Conservation (phyloP, 1,140 invertebrate species). For the Drosophila lacertosa region DNA sequence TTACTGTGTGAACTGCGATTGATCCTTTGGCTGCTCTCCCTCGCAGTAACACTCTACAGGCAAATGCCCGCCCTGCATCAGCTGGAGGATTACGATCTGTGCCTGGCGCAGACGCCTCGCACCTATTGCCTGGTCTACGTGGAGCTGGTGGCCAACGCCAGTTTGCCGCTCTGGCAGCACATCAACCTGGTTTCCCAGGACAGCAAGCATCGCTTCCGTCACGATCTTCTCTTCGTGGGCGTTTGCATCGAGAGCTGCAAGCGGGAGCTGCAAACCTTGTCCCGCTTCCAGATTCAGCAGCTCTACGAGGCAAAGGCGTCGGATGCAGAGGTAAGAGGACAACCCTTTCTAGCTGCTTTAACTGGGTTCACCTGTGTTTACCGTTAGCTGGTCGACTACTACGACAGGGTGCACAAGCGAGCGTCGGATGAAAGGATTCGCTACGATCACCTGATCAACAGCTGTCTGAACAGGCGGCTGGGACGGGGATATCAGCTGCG, state of each 20-base stretch:
- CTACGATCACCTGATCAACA: constrained; percentile 60
- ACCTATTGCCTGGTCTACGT: constrained; percentile 85
- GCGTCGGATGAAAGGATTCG: constrained; percentile 40
- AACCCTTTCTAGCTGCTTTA: background rate
- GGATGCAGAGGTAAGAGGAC: constrained; percentile 48
- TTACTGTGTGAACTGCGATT: background rate
- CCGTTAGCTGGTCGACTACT: constrained; percentile 54
- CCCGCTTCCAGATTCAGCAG: constrained; percentile 27
- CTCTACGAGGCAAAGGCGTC: constrained; percentile 29
- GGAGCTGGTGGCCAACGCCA: constrained; percentile 75
- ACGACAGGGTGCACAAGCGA: constrained; percentile 51
- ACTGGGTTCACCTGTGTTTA: background rate
- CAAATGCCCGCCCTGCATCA: constrained; percentile 84
- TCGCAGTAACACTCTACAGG: constrained; percentile 57
- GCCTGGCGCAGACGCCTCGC: constrained; percentile 62
- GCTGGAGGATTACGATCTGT: constrained; percentile 85
- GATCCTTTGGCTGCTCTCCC: background rate
- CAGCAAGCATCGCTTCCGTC: constrained; percentile 85
- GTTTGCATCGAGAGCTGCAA: constrained; percentile 84
- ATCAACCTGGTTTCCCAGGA: constrained; percentile 83
- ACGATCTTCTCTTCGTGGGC: constrained; percentile 85
- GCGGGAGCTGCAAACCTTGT: constrained; percentile 9
- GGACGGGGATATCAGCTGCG: constrained; percentile 44
- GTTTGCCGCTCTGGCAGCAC: constrained; percentile 82
- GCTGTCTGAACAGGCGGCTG: constrained; percentile 70